Percentiles rank a stretch among this genome's conserved stretches.
These are phyloP conservation scores for Chionoecetes opilio DNA, from an alignment of 1,140 invertebrate genomes.

Conservation along the genomic window DNA sequence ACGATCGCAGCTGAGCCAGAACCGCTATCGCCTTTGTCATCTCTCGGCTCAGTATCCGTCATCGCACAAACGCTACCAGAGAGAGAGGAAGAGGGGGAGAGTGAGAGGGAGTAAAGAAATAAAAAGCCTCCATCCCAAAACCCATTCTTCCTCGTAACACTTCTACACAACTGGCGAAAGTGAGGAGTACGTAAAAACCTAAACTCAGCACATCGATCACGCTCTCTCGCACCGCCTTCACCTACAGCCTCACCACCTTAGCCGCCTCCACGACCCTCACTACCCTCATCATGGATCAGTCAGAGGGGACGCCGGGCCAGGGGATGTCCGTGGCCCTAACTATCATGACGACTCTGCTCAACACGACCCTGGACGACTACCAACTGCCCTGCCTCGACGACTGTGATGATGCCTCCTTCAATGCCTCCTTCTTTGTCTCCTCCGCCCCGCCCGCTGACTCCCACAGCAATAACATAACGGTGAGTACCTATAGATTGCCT, in stretches of 20 bases:
- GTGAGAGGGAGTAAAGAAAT: neutral
- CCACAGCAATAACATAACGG: neutral
- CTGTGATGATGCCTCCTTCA: neutral
- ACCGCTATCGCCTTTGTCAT: too few species aligned
- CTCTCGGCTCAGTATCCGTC: too few species aligned
- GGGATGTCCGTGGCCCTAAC: neutral
- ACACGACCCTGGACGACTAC: neutral
- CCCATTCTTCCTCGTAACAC: too few species aligned
- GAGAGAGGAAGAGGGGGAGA: neutral
- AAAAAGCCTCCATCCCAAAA: neutral
- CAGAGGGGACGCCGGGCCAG: neutral
- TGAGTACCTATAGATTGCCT: neutral
- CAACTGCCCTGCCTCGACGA: neutral
- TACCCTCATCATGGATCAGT: neutral
- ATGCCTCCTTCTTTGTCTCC: neutral
- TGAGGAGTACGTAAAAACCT: too few species aligned
- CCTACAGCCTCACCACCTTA: neutral
- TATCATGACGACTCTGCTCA: neutral
- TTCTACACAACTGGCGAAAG: too few species aligned
- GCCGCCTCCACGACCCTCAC: neutral
- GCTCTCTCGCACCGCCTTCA: neutral
- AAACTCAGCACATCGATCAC: neutral
- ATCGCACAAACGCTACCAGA: neutral
- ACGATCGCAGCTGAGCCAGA: neutral
- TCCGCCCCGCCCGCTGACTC: neutral